Evolutionary conservation across 2,113 vertebrate species (phyloP).

Genomic region (Aegithalos caudatus): DNA sequence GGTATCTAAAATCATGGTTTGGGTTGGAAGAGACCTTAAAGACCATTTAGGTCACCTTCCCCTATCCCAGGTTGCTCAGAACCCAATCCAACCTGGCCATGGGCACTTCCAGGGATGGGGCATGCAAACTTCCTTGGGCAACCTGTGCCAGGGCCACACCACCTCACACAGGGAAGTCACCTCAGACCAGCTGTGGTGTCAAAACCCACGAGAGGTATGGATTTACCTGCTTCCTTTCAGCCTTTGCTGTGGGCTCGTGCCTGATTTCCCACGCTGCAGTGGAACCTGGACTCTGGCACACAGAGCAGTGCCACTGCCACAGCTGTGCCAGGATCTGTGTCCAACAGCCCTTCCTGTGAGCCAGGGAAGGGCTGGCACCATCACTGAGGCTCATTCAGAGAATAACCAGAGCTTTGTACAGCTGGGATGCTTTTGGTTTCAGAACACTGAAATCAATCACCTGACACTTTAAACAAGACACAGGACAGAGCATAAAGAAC

Average conservation of each 20-base stretch:
- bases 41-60: neutral
- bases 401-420: neutral
- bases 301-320: neutral
- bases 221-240: neutral
- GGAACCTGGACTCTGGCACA: neutral
- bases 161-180: neutral
- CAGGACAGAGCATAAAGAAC: neutral
- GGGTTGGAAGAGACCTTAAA: neutral
- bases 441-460: neutral
- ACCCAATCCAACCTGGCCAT: too few relatives aligned
- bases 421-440: neutral
- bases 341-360: accelerated
- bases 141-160: neutral
- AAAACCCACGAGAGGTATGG: accelerated
- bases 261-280: neutral
- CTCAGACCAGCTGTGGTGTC: neutral
- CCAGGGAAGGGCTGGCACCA: neutral
- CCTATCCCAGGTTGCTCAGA: neutral
- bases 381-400: neutral
- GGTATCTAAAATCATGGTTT: accelerated
- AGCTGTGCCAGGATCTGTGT: neutral
- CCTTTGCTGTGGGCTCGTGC: neutral
- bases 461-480: neutral
- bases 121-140: neutral
- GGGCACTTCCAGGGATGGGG: neutral